A percentile compares a stretch with the other conserved stretches of the same genome.
phyloP scores from a whole-genome alignment of 53 echinoderm and acorn worm genomes.

The Holothuria scabra region DNA sequence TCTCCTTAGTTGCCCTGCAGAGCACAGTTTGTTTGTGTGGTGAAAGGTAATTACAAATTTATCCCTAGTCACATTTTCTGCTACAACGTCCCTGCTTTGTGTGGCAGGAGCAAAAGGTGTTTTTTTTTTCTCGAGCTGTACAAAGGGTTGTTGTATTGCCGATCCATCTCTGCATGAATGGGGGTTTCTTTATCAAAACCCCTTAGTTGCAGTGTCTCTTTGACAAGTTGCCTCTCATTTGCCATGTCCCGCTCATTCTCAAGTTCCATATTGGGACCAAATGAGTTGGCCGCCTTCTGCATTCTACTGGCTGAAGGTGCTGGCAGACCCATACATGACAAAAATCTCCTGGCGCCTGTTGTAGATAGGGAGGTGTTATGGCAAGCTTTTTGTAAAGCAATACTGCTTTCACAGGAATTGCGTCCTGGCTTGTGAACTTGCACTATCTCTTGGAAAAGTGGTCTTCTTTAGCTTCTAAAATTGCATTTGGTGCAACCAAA shows the following conservation, averaged over 20 bases:
- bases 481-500: not conserved
- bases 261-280: constrained; percentile 18
- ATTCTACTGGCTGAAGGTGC: not conserved
- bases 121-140: constrained; percentile 20
- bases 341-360: not conserved
- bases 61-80: constrained; percentile 28
- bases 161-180: constrained; percentile 44
- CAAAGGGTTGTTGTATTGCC: constrained; percentile 48
- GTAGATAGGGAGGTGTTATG: not conserved
- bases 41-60: constrained; percentile 39
- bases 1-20: not conserved
- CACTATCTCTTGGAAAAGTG: not conserved
- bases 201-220: constrained; percentile 48
- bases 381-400: not conserved
- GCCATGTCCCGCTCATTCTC: constrained; percentile 36
- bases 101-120: constrained; percentile 57
- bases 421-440: not conserved
- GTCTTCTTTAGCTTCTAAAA: not conserved
- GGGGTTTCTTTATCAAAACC: constrained; percentile 20
- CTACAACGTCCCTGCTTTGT: constrained; percentile 52
- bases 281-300: constrained; percentile 13
- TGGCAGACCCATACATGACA: not conserved
- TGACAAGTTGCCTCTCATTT: constrained; percentile 4
- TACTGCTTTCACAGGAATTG: not conserved
- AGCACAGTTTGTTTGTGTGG: constrained; percentile 61